Base-by-base conservation (phyloP, 37 sponge, comb jelly and placozoan genomes). In the Petrosia ficiformis region DNA sequence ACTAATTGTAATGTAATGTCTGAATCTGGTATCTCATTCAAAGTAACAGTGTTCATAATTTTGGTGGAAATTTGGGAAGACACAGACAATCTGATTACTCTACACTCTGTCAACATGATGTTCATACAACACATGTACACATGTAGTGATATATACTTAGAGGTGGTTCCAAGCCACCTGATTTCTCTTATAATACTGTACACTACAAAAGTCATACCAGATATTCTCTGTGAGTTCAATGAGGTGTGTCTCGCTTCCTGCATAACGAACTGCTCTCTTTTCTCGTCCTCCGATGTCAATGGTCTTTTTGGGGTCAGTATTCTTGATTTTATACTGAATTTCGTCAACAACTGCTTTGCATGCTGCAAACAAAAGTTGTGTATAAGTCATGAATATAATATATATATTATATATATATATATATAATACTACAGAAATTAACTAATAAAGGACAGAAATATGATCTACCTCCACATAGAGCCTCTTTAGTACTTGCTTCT, bases 281-380 rank as follows among this genome's bases (percentile, higher is more conserved):
- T 35, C 21, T 86, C 24, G 30, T 4, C 65, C 78, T 75, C 56
- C 69, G 28, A 87, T 81, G 65, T 89, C 70, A 24, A 84, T 65
- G 10, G 69, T 84, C 61, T 89, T 89, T 34, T 89, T 82, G 2
- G 68, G 85, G 65, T 80, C 77, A 34, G 61, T 80, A 24, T 89
- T 70, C 16, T 65, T 65, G 0, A 89, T 43, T 34, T 73, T 58
- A 57, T 83, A 89, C 37, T 74, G 38, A 0, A 89, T 42, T 39
- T 89, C 90, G 38, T 89, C 86, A 1, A 89, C 41, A 0, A 89
- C 72, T 0, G 81, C 86, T 39, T 84, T 82, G 68, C 90, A 89
- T 25, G 90, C 90, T 89, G 57, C 48, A 57, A 66, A 25, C 5
- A 22, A 65, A 68, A 31, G 37, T 25, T 25, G 21, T 36, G 65